Base-by-base conservation (phyloP, 2,888 invertebrate genomes). In the Pammene fasciana region DNA sequence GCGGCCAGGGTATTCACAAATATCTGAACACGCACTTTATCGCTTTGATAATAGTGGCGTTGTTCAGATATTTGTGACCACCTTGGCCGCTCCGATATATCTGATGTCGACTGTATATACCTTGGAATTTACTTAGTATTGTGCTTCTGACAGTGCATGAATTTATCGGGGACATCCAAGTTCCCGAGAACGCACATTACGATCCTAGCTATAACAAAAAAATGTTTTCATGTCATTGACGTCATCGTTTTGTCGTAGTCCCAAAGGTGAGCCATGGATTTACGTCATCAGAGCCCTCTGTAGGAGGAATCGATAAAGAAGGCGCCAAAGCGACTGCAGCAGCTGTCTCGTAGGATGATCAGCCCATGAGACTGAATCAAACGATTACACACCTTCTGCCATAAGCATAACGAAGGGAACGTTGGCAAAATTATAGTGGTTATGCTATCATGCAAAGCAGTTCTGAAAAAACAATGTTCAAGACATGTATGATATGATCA, bases 281-380 rank as follows among this genome's bases (percentile, higher is more conserved):
- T 10, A 43, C 43, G 43, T 43, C 43, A 43, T 43, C 43, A 43
- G 43, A 43, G 11, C 13, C 43, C 9, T 3, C 11, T 13, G 34
- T 18, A 26, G 7, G 38, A 9, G 50, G 38, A 18, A 61, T 61
- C 61, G 50, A 50, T 61, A 50, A n/a, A 3, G 5, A 13, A 0
- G 61, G 61, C 61, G 61, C 50, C 61, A 5, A 11, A 11, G 16
- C 46, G 61, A 14, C 61, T 61, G 38, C 61, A 48, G 60, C 48
- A 41, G 48, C 36, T 8, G 14, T 46, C 36, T 60, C n/a, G 38
- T 13, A 18, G 61, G 8, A 7, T 8, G 9, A 36, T 0, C 36
- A n/a, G 7, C 11, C 13, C n/a, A 2, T 48, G 16, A 4, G 14
- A 10, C 43, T 14, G 46, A 7, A 0, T 38, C 16, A 16, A 14